These are phyloP conservation scores for Parasteatoda tepidariorum DNA, from an alignment of 1,140 invertebrate genomes.

Conservation along the genomic window DNA sequence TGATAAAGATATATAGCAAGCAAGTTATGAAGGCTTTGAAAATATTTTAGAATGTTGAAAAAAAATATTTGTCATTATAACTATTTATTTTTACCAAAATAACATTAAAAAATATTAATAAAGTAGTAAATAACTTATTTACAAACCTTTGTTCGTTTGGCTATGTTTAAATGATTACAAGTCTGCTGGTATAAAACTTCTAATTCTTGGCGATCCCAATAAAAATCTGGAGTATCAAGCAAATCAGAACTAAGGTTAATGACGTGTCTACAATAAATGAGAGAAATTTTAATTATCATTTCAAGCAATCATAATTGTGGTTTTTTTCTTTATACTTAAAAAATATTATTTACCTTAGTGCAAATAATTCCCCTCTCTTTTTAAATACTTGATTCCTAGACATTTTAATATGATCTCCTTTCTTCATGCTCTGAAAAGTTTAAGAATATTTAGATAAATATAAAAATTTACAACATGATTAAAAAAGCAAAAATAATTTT, in stretches of 20 bases:
- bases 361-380: slow-evolving; percentile 93
- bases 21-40: too few relatives aligned
- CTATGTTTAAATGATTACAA: slow-evolving; percentile 85
- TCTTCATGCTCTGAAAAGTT: slow-evolving; percentile 78
- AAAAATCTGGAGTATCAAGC: slow-evolving; percentile 94
- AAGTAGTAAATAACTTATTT: not conserved
- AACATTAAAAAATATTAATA: too few relatives aligned
- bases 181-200: slow-evolving; percentile 85
- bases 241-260: slow-evolving; percentile 94
- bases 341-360: slow-evolving; percentile 72
- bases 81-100: too few relatives aligned
- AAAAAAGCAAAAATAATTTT: not conserved
- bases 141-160: slow-evolving; percentile 80
- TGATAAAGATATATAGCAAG: too few relatives aligned
- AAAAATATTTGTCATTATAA: too few relatives aligned
- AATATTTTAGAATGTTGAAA: too few relatives aligned
- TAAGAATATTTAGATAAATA: not conserved
- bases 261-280: slow-evolving; percentile 73
- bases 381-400: slow-evolving; percentile 79
- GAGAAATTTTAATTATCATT: not conserved
- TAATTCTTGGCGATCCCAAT: slow-evolving; percentile 92
- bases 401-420: slow-evolving; percentile 77
- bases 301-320: not conserved
- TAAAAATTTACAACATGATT: not conserved
- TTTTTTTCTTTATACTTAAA: not conserved